phyloP scores from a whole-genome alignment of 2,113 vertebrate genomes.

The Ptychochromis oligacanthus region DNA sequence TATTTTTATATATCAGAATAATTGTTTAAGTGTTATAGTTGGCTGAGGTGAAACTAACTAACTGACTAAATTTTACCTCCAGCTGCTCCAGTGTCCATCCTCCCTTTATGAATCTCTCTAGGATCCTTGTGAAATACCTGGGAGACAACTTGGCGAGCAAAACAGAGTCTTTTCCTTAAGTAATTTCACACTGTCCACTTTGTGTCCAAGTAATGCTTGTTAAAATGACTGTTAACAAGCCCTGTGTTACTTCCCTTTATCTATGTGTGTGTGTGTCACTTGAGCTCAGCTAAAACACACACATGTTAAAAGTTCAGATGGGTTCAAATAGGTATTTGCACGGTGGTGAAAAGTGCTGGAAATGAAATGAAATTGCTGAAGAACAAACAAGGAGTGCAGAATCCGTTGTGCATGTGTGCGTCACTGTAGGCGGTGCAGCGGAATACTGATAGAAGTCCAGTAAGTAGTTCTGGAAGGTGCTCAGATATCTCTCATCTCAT shows the following conservation, averaged over 20 bases:
- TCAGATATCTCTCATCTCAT: conserved; percentile 44
- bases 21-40: not conserved
- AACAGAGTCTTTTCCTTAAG: conserved; percentile 18
- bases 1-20: not conserved
- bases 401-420: not conserved
- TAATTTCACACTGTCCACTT: conserved; percentile 36
- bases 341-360: conserved; percentile 38
- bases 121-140: conserved; percentile 19
- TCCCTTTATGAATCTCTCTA: not conserved
- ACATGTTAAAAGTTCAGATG: conserved; percentile 38
- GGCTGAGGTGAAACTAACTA: not conserved
- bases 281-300: conserved; percentile 25
- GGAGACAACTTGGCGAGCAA: conserved; percentile 24
- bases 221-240: conserved; percentile 39
- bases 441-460: conserved; percentile 40
- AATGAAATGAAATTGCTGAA: conserved; percentile 58
- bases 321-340: conserved; percentile 25
- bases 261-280: conserved; percentile 9
- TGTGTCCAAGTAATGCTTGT: conserved; percentile 38
- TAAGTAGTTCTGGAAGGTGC: conserved; percentile 35
- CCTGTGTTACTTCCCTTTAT: conserved; percentile 26
- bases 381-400: conserved; percentile 40
- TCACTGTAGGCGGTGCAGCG: conserved; percentile 19
- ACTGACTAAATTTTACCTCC: not conserved
- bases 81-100: not conserved